Base-by-base conservation (phyloP, 2,888 invertebrate species). In the Phymatocera aterrima region DNA sequence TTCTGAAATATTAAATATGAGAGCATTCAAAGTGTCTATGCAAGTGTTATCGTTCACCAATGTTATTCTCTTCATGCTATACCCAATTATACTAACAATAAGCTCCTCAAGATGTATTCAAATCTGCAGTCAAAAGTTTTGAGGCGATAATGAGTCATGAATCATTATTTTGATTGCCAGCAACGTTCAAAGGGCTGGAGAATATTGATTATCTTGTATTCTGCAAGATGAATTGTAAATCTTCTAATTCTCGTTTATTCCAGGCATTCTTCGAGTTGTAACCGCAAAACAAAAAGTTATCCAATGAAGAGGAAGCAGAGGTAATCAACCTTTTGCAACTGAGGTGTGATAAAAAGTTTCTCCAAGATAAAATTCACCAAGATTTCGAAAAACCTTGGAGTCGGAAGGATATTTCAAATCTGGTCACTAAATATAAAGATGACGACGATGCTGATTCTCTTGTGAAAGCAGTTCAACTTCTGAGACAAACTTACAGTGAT, bases 401-500 rank as follows among this genome's bases (percentile, higher is more conserved):
- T 28, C 5, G 5, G 57, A 57, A 57, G 12, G 57, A 57, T 24
- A 57, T 57, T 57, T 12, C 5, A 10, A 57, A 57, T 28, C 5
- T 57, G 5, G 57, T 12, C 57, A 57, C 10, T 57, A 57, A 12
- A 57, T 57, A 57, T 6, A 57, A 21, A 57, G 12, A 57, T n/a
- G n/a, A n/a, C n/a, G n/a, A n/a, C n/a, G 57, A 57, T 57, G 57
- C 5, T 28, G 57, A 57, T 57, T 57, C 57, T 5, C 57, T 57
- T 10, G 5, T 12, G 24, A 57, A 57, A 12, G 24, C 57, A 10
- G 57, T 24, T 57, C 1, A 5, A 57, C 5, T 57, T 24, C 57
- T 57, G 24, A 5, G 12, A 12, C 10, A 57, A 57, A 57, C 57
- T 57, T 57, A 57, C 28, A 12, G 57, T 57, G n/a, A 51, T 12